Base-by-base conservation (phyloP, 2,888 invertebrate genomes). In the Spatulosminthurus flaviceps region DNA sequence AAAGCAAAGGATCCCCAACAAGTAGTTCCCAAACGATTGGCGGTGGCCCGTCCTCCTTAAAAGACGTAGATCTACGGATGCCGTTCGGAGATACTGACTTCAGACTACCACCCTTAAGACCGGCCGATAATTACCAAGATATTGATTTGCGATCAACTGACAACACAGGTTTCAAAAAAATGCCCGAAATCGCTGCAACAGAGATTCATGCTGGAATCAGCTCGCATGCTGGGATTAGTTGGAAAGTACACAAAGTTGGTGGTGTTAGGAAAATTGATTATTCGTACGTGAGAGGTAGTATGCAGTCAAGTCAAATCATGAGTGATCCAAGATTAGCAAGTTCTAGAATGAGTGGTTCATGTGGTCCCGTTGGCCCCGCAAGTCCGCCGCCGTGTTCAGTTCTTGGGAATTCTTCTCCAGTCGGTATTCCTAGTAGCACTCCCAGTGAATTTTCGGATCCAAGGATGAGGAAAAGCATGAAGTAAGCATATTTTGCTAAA, bases 191-290 rank as follows among this genome's bases (percentile, higher is more conserved):
- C 19, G 94, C 95, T 0, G 95, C 95, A 29, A 93, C 92, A 0
- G 95, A 95, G 89, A 95, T 95, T 81, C 94, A 95, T 86, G 95
- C 93, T 11, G 93, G 94, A 51, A 90, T 94, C 67, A 92, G 92
- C 75, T 92, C 93, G 64, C 95, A 95, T 87, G 91, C 92, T 0
- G 93, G 93, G 0, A 92, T 95, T 75, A 85, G 88, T 0, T 95
- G 93, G 89, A 92, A 91, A 87, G 89, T 92, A 79, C 86, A 80
- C 87, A 79, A 82, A 70, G 84, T 85, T 9, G 92, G 91, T 0
- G 93, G 93, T 81, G 90, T 94, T 75, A 92, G 92, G 86, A 92
- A 90, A 84, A 91, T 91, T 13, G 91, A 92, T 79, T 92, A 93
- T 86, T 91, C 92, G 2, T 92, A 93, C 86, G 92, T 92, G 64